Base-by-base conservation (phyloP, 2,113 vertebrate genomes). In the Pao palembangensis region DNA sequence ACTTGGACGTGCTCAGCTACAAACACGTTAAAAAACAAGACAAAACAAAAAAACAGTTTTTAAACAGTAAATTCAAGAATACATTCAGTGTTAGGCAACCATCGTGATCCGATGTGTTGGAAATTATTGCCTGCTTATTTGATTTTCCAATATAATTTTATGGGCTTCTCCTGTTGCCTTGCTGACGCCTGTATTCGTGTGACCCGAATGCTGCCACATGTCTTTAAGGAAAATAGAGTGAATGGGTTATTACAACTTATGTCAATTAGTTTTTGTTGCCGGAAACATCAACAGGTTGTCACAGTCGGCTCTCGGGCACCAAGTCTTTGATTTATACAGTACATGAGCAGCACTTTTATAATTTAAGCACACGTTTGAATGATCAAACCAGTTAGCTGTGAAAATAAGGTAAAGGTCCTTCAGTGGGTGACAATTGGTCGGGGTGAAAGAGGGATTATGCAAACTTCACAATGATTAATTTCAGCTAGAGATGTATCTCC, bases 391-490 rank as follows among this genome's bases (percentile, higher is more conserved):
- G 70, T 77, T 55, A 82, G 71, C 80, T 72, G 87, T 88, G 71
- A 66, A 54, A 76, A 69, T 57, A 72, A 86, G 85, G 85, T 79
- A 87, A 89, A 88, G 83, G 79, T 81, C 82, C 80, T 64, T 60
- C 78, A 84, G 82, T 20, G 67, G 51, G 51, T 62, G 68, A 64
- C 85, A 82, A 87, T 85, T 84, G 72, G 79, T 60, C 54, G 63
- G 51, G 60, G 64, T 62, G 1, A 21, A 43, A 16, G 16, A 62
- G 73, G 73, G 78, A 84, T 89, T 88, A 89, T 89, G 87, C 87
- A 85, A 87, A 90, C 84, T 85, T 89, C 82, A 69, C 82, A 72
- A 76, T 88, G 88, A 90, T 90, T 90, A 86, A 89, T 90, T 87
- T 87, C 77, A 79, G 78, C 78, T 83, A 70, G 79, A 80, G 74